Base-by-base conservation (phyloP, 2,797 vertebrate species). In the Setipinna tenuifilis region DNA sequence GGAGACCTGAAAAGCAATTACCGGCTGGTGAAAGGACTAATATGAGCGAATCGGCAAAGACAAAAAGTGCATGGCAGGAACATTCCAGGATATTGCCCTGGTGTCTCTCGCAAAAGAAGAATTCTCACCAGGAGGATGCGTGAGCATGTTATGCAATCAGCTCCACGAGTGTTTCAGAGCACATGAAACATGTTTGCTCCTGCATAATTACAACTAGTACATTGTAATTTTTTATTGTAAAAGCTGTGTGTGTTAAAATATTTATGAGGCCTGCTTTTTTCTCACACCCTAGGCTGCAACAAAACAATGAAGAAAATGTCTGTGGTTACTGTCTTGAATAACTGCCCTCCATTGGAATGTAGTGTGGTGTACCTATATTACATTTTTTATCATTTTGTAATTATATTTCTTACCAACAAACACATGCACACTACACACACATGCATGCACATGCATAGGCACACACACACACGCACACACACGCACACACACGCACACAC, bases 61-160 rank as follows among this genome's bases (percentile, higher is more conserved):
- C 17, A 21, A 44, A 44, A 78, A 78, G 35, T 78, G 71, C 31
- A 44, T 44, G 71, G 21, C 71, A 78, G 71, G 71, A 78, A 21
- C 71, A 78, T 78, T 78, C 71, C 35, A 44, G 35, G 71, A 78
- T 78, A 78, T 78, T 78, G 71, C 71, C 71, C 35, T 44, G 31
- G 35, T n/a, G 16, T 78, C 35, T n/a, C 71, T 44, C 9, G 68
- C 68, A 3, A 1, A 41, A 2, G 35, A 5, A 78, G 35, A 78
- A 78, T 78, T n/a, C 71, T 41, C 31, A 78, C 31, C 71, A 78
- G 71, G 19, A 78, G 71, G 17, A 3, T 44, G 35, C 44, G 71
- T n/a, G 71, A 78, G 35, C 35, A 3, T 78, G 71, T 78, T 44
- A 78, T 11, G 35, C 71, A 75, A 75, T 16, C 35, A 78, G 31